Percentiles rank a stretch among this genome's conserved stretches.
These are phyloP conservation scores for Caenorhabditis sp. DNA, from an alignment of 2,888 invertebrate species.

Conservation along the genomic window DNA sequence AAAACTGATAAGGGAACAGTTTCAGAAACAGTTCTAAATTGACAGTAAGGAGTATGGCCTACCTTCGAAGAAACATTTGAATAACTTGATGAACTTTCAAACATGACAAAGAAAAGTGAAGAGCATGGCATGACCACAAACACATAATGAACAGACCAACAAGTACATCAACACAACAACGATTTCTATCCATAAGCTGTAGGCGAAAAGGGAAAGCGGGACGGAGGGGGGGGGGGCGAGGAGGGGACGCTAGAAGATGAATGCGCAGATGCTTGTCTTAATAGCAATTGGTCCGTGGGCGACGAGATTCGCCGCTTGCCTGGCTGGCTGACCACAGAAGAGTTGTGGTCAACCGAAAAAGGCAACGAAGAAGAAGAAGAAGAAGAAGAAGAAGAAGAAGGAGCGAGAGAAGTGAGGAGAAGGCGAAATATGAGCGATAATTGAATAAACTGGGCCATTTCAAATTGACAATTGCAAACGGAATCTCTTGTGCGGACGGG, in stretches of 20 bases:
- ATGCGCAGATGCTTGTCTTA: conserved; percentile 56
- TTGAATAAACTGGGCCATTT: conserved; percentile 43
- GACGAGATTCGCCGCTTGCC: conserved; percentile 44
- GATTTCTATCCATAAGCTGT: conserved; percentile 53
- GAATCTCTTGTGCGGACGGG: neutral
- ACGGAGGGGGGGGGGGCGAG: conserved; percentile 6
- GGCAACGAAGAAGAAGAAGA: conserved; percentile 1
- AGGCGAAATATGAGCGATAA: conserved; percentile 46
- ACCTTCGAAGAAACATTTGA: too few relatives aligned
- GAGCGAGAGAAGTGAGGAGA: conserved; percentile 1
- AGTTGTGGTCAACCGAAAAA: conserved; percentile 28
- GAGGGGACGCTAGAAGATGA: conserved; percentile 36
- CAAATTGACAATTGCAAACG: neutral
- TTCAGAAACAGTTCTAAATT: too few relatives aligned
- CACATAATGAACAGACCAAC: conserved; percentile 43
- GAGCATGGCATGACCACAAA: neutral
- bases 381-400: conserved; percentile 16
- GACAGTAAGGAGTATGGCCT: too few relatives aligned
- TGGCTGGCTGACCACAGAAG: conserved; percentile 29
- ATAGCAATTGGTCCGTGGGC: conserved; percentile 57
- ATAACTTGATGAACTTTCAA: too few relatives aligned
- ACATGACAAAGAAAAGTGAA: neutral
- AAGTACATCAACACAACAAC: conserved; percentile 30
- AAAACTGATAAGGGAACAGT: too few relatives aligned
- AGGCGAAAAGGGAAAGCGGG: conserved; percentile 12